These are phyloP conservation scores for Hydrochoerus hydrochaeris DNA, from an alignment of 2,113 vertebrate species.

Conservation along the genomic window DNA sequence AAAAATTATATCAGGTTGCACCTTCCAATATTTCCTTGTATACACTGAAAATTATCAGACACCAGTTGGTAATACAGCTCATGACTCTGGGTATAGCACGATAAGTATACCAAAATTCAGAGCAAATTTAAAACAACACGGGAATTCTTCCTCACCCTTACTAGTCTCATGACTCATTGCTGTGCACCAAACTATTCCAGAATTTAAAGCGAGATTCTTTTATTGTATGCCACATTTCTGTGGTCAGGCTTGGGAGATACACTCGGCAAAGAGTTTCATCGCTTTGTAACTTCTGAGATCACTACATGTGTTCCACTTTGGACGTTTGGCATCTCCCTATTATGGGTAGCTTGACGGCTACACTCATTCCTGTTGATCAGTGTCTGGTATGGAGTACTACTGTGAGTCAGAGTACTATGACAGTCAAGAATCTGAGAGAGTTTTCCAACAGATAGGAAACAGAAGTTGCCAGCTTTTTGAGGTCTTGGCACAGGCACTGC, in stretches of 20 bases:
- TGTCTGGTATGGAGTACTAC: accelerated
- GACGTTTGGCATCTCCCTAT: neutral
- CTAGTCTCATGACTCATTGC: neutral
- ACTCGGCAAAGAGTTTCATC: too few species aligned
- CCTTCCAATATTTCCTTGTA: neutral
- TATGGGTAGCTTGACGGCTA: neutral
- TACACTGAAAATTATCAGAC: neutral
- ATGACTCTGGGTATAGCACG: neutral
- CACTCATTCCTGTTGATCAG: neutral
- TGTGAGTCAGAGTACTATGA: neutral
- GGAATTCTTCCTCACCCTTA: neutral
- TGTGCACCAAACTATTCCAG: neutral
- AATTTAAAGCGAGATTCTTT: neutral
- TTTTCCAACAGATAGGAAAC: neutral
- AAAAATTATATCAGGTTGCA: neutral
- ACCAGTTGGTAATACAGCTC: neutral
- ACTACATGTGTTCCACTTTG: neutral
- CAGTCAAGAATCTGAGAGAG: neutral
- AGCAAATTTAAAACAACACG: neutral
- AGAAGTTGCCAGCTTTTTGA: neutral
- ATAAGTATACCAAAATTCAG: neutral
- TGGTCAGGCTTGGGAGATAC: neutral
- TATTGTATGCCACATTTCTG: neutral
- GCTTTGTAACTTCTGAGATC: neutral
- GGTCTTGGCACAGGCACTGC: neutral